Evolutionary conservation across 2,797 vertebrate species (phyloP).

Genomic region (Coranthus polyacanthus): DNA sequence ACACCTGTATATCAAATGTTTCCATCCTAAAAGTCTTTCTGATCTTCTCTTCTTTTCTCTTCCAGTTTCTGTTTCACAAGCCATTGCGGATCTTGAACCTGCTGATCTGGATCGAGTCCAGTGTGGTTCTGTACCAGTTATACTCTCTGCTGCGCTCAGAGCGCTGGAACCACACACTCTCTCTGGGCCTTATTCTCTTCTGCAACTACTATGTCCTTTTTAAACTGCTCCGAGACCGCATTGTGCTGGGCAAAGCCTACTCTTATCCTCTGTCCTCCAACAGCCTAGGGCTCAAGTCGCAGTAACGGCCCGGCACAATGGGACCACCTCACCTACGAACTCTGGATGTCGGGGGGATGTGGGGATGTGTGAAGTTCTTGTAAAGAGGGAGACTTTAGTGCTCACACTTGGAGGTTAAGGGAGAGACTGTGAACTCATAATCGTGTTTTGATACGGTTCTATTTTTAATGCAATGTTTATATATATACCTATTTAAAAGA

Average conservation of each 20-base stretch:
- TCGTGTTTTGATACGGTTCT: conserved; percentile 98
- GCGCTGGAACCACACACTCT: conserved; percentile 99
- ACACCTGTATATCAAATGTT: too few relatives aligned
- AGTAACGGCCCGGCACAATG: conserved; percentile 74
- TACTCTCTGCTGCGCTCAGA: conserved; percentile 98
- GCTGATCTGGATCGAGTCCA: conserved; percentile 96
- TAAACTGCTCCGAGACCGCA: conserved; percentile 97
- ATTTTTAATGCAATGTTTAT: conserved; percentile 99
- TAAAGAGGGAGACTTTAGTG: conserved; percentile 16
- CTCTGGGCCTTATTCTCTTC: conserved; percentile 97
- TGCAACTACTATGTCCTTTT: conserved; percentile 99
- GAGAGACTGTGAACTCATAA: conserved; percentile 85
- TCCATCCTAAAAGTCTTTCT: neutral
- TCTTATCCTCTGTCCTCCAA: conserved; percentile 90
- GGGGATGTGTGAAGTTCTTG: conserved; percentile 20
- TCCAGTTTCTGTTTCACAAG: conserved; percentile 97
- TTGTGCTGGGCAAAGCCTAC: conserved; percentile 97
- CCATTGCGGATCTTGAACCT: conserved; percentile 98
- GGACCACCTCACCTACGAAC: conserved; percentile 51
- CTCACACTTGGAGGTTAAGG: conserved; percentile 43
- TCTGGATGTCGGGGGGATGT: conserved; percentile 36
- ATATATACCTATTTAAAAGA: conserved; percentile 97
- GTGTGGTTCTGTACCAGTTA: conserved; percentile 96
- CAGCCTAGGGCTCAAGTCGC: conserved; percentile 90
- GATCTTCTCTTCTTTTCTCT: conserved; percentile 16